Evolutionary conservation across 2,888 invertebrate genomes (phyloP).

Genomic region (Pecten maximus): DNA sequence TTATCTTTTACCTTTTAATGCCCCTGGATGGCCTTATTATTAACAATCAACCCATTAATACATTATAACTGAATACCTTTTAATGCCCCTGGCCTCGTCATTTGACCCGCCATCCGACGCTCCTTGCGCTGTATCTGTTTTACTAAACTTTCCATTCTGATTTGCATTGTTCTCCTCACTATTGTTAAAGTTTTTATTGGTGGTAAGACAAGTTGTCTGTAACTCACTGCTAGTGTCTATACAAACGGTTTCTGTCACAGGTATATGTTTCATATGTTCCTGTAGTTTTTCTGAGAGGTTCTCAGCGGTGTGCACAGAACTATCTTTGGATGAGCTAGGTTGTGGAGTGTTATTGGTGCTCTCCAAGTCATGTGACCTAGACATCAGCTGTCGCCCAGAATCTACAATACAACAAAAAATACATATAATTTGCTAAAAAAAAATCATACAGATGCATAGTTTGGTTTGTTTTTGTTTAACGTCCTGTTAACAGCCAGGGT

Average conservation of each 20-base stretch:
- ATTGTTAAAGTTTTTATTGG: conserved; percentile 15
- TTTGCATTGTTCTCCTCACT: conserved; percentile 36
- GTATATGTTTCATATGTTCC: conserved; percentile 9
- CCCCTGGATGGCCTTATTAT: no score
- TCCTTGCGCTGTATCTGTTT: not conserved
- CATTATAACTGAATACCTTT: no score
- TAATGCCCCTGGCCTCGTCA: not conserved
- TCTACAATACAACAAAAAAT: conserved; percentile 3
- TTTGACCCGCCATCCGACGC: not conserved
- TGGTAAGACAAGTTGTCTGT: conserved; percentile 35
- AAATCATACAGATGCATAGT: no score
- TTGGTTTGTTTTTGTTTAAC: no score
- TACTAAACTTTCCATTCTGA: conserved; percentile 16
- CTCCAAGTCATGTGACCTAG: not conserved
- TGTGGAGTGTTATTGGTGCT: conserved; percentile 40
- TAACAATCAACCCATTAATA: no score
- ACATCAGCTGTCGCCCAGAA: conserved; percentile 46
- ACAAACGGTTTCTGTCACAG: conserved; percentile 5
- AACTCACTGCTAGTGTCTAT: conserved; percentile 28
- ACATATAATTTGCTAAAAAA: not conserved
- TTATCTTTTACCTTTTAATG: no score
- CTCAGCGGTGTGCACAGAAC: conserved; percentile 2
- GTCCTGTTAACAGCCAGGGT: no score
- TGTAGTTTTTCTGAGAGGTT: conserved; percentile 17
- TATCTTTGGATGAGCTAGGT: conserved; percentile 48